Base-by-base conservation (phyloP, 1,140 invertebrate species). In the Danaus plexippus region DNA sequence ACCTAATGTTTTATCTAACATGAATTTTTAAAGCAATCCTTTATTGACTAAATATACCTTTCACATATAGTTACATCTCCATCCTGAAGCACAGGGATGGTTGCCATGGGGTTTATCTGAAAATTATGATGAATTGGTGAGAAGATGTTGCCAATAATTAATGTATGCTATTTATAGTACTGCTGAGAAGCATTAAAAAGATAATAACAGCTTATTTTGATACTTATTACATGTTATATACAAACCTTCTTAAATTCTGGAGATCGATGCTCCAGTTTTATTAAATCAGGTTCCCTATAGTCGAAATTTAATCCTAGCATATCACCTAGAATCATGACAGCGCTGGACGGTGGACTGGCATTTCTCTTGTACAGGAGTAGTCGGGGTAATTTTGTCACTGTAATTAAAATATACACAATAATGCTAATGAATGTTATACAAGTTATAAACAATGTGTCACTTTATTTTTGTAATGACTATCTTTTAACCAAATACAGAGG, bases 351-450 rank as follows among this genome's bases (percentile, higher is more conserved):
- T 1, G 77, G 75, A 43, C 77, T 77, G 1, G 58, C 66, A 5
- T 69, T 64, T 1, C 44, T 22, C 13, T 67, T 69, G 63, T 73
- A 71, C 11, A 80, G 59, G 0, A 76, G 7, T 11, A 67, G 63
- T 7, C 73, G 80, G 44, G 85, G 70, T 42, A 73, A 73, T n/a
- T 64, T 77, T 49, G 74, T 68, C 15, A 64, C 75, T 11, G 77
- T 76, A 59, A 49, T 9, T 32, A 32, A 32, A 0, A 32, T 32
- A 5, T 32, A 32, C 1, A 32, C 3, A 15, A 32, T 32, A 32
- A 32, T 32, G 22, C 22, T 32, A 32, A 32, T 15, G 1, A 15
- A 15, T 15, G 15, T 15, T 1, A 15, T 32, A 32, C 22, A 32
- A 32, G 22, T 32, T 4, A 32, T 6, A 32, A 32, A 32, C 7